Conservation (phyloP, 2,888 invertebrate species). For the Phrixothrix hirtus region DNA sequence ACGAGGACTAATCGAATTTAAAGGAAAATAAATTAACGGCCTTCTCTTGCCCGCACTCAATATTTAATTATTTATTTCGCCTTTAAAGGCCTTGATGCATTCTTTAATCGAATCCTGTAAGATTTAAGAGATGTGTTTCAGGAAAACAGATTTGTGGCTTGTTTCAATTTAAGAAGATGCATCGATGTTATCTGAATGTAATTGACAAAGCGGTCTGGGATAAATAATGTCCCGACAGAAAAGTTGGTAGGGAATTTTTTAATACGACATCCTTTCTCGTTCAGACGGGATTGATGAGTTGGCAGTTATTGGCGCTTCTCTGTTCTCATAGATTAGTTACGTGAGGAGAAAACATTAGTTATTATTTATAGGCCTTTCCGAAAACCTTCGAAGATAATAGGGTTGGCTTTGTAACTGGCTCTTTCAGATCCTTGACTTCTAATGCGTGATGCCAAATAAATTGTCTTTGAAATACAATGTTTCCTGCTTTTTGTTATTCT, state of each 20-base stretch:
- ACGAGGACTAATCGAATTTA: conserved; percentile 28
- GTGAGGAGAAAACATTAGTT: conserved; percentile 55
- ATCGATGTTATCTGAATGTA: conserved; percentile 40
- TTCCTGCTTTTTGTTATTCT: conserved; percentile 19
- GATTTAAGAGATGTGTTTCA: conserved; percentile 38
- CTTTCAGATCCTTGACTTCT: conserved; percentile 44
- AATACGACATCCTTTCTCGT: conserved; percentile 42
- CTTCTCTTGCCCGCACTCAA: conserved; percentile 26
- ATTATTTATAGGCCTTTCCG: conserved; percentile 51
- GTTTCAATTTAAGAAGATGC: conserved; percentile 42
- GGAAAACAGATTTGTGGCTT: conserved; percentile 39
- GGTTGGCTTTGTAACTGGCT: conserved; percentile 45
- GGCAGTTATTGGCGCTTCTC: conserved; percentile 54
- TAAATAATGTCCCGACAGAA: conserved; percentile 35
- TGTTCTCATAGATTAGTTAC: conserved; percentile 55
- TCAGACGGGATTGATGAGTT: conserved; percentile 49
- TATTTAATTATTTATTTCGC: conserved; percentile 37
- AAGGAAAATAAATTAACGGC: conserved; percentile 28
- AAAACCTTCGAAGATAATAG: conserved; percentile 47
- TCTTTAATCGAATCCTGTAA: conserved; percentile 41
- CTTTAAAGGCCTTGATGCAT: conserved; percentile 34
- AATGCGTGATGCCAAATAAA: conserved; percentile 46
- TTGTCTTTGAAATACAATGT: conserved; percentile 34
- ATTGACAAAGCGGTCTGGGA: conserved; percentile 37
- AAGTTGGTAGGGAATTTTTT: conserved; percentile 42